Evolutionary conservation across 2,888 invertebrate species (phyloP).

Genomic region (Dinocampus coccinellae): DNA sequence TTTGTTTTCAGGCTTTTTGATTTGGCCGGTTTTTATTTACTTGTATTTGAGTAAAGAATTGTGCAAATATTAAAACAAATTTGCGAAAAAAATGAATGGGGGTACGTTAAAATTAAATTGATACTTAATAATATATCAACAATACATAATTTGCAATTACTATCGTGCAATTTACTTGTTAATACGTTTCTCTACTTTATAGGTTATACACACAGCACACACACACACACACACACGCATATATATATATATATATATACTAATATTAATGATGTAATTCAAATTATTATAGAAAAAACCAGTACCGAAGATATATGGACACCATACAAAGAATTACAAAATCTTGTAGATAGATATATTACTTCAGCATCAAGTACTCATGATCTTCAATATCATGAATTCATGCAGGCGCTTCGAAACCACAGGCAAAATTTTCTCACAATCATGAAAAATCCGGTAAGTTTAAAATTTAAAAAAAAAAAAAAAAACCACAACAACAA

Average conservation of each 20-base stretch:
- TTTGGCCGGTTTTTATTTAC: too few species aligned
- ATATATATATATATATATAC: too few species aligned
- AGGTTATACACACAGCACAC: constrained; percentile 11
- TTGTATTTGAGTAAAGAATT: too few species aligned
- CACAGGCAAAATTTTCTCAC: constrained; percentile 90
- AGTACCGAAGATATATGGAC: constrained; percentile 86
- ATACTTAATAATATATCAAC: neutral
- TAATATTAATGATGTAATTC: neutral
- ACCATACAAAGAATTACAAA: constrained; percentile 83
- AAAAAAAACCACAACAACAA: neutral
- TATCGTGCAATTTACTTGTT: neutral
- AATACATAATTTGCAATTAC: neutral
- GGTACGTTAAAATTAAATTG: too few species aligned
- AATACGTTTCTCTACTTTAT: neutral
- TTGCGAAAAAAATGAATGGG: too few species aligned
- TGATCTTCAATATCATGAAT: constrained; percentile 73
- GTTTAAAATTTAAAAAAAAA: too few species aligned
- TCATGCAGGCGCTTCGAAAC: constrained; percentile 83
- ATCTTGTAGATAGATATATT: constrained; percentile 78
- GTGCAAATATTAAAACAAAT: too few species aligned
- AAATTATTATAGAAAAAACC: constrained; percentile 54
- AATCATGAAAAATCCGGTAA: constrained; percentile 88
- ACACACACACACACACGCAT: too few species aligned
- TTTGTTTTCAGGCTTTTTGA: too few species aligned
- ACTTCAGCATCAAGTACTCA: constrained; percentile 73